phyloP scores from a whole-genome alignment of 92 coral and sea anemone species.

The Bergia sp. region DNA sequence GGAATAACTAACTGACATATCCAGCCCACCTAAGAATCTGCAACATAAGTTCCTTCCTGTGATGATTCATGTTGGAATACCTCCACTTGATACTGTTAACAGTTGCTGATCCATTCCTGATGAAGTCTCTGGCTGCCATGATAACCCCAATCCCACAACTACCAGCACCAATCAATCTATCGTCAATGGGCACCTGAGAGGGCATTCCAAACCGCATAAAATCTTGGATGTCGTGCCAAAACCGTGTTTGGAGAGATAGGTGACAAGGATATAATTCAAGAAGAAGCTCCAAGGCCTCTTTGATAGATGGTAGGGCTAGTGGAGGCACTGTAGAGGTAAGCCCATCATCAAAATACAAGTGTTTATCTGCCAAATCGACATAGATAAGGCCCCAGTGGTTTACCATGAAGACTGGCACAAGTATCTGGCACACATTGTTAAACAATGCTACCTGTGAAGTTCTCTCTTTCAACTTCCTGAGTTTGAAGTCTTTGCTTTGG shows the following conservation, averaged over 20 bases:
- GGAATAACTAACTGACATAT: background rate
- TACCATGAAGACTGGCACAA: conserved; percentile 53
- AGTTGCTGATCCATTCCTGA: conserved; percentile 45
- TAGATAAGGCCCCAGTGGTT: conserved; percentile 58
- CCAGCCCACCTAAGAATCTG: conserved; percentile 41
- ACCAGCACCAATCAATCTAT: conserved; percentile 45
- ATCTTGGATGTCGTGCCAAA: conserved; percentile 37
- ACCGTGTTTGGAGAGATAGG: conserved; percentile 45
- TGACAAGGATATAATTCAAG: conserved; percentile 37
- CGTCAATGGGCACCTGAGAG: conserved; percentile 46
- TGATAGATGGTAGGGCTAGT: conserved; percentile 5
- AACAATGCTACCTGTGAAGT: background rate
- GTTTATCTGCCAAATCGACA: conserved; percentile 29
- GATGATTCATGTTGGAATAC: conserved; percentile 49
- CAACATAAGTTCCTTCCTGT: conserved; percentile 57
- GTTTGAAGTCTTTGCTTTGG: conserved; percentile 46
- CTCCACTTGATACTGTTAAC: conserved; percentile 56
- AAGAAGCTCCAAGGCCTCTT: conserved; percentile 31
- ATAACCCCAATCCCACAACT: conserved; percentile 53
- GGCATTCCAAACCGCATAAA: conserved; percentile 63
- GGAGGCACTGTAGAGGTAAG: conserved; percentile 35
- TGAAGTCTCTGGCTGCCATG: conserved; percentile 63
- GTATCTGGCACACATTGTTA: conserved; percentile 30
- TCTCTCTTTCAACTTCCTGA: background rate
- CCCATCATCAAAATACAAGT: conserved; percentile 62